Evolutionary conservation across 2,113 vertebrate genomes (phyloP).

Genomic region (Malurus elegans): DNA sequence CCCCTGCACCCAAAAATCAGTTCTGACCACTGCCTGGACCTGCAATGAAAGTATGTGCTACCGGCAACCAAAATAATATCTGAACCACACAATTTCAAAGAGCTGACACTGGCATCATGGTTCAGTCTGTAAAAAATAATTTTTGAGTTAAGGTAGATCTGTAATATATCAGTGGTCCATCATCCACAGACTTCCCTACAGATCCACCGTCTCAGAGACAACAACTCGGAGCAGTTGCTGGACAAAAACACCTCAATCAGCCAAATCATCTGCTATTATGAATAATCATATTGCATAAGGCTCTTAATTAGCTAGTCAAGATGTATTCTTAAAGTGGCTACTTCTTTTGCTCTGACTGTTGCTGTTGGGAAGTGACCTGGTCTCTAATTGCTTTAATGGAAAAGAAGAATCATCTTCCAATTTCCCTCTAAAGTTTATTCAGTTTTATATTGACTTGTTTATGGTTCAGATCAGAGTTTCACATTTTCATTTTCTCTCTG

Average conservation of each 20-base stretch:
- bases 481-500: background rate
- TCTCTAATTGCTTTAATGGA: background rate
- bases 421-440: background rate
- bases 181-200: background rate
- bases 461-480: background rate
- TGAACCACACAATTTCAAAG: background rate
- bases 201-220: background rate
- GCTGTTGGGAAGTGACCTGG: background rate
- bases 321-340: background rate
- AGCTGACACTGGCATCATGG: background rate
- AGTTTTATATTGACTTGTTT: background rate
- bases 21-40: background rate
- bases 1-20: background rate
- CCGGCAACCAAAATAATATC: background rate
- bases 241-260: background rate
- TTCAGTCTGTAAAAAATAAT: background rate
- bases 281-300: background rate
- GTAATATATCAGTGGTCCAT: background rate
- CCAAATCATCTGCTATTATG: background rate
- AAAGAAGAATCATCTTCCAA: background rate
- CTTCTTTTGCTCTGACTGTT: background rate
- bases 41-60: background rate
- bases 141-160: background rate
- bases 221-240: background rate
- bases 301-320: background rate